These are phyloP conservation scores for Cephalopterus ornatus DNA, from an alignment of 2,113 vertebrate genomes.

Conservation along the genomic window DNA sequence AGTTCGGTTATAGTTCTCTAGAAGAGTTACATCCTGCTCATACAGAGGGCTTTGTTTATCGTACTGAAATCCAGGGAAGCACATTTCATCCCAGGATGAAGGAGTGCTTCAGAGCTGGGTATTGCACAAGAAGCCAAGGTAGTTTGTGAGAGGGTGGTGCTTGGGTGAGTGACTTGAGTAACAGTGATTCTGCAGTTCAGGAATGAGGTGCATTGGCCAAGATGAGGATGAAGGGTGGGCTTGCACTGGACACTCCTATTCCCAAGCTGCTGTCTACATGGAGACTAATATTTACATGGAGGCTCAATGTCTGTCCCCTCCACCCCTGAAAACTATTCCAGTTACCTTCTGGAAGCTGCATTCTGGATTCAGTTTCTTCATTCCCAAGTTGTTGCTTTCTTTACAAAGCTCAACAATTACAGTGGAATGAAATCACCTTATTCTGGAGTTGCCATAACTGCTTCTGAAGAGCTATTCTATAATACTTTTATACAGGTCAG, in stretches of 20 bases:
- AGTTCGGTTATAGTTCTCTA: background rate
- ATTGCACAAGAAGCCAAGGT: constrained; percentile 29
- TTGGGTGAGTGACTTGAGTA: background rate
- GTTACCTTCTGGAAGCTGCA: constrained; percentile 17
- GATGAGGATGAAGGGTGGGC: constrained; percentile 38
- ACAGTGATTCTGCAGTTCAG: constrained; percentile 43
- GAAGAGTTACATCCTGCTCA: background rate
- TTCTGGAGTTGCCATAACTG: background rate
- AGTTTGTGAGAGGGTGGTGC: constrained; percentile 13
- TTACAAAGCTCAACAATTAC: background rate
- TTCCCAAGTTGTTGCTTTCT: background rate
- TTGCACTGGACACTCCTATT: constrained; percentile 50
- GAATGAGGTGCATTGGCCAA: constrained; percentile 49
- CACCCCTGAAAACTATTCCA: constrained; percentile 29
- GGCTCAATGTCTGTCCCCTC: constrained; percentile 14
- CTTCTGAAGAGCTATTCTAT: background rate
- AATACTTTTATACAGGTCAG: background rate
- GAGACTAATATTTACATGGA: constrained; percentile 46
- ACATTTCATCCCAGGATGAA: background rate
- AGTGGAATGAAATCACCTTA: background rate
- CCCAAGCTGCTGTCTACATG: constrained; percentile 20
- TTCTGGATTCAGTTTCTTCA: background rate
- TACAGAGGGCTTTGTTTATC: background rate
- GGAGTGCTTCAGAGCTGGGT: background rate
- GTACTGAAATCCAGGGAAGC: background rate